Evolutionary conservation across 2,797 vertebrate species (phyloP).

Genomic region (Eulemur albifrons): DNA sequence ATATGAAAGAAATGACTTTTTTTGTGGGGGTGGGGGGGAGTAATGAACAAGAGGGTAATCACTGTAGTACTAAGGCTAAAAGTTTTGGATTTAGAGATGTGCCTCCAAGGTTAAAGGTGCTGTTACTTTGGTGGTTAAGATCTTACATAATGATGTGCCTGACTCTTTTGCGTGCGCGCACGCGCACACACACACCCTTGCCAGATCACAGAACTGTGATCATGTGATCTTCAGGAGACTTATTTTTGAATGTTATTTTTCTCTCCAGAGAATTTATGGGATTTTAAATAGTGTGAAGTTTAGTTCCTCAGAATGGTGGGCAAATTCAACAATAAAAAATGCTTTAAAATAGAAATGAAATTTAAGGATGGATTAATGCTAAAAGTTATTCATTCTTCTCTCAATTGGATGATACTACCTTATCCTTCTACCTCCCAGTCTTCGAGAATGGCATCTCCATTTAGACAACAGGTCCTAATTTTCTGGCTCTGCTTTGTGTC

Average conservation of each 20-base stretch:
- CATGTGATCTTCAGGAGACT: neutral
- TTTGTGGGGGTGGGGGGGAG: neutral
- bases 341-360: slow-evolving; percentile 45
- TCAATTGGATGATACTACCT: neutral
- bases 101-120: neutral
- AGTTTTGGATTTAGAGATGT: neutral
- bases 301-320: neutral
- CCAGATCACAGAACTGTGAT: neutral
- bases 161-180: neutral
- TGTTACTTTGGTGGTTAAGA: neutral
- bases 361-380: neutral
- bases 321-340: slow-evolving; percentile 15
- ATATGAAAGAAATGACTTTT: neutral
- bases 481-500: slow-evolving; percentile 4
- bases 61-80: neutral
- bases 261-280: neutral
- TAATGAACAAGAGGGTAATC: neutral
- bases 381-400: neutral
- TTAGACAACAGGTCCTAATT: slow-evolving; percentile 34
- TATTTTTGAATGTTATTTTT: slow-evolving; percentile 45
- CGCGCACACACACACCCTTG: too few relatives aligned
- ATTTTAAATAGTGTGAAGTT: slow-evolving; percentile 26
- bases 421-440: neutral
- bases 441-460: neutral
- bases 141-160: neutral